Conservation (phyloP, 2,888 invertebrate genomes). For the Cerceris ruficornis region DNA sequence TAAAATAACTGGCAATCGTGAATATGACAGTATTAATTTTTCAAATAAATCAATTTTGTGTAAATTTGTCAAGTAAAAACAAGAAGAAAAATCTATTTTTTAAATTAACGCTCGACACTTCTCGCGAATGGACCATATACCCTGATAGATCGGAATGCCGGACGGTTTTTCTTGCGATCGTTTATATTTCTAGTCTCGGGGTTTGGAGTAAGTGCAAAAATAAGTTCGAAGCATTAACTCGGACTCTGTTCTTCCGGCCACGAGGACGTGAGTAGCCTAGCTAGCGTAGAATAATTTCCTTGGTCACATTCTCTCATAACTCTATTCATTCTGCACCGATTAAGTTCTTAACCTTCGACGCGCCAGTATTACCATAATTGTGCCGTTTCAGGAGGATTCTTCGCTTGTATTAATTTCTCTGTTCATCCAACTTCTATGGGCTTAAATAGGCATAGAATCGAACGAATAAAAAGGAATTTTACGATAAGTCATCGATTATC, state of each 20-base stretch:
- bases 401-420: not conserved
- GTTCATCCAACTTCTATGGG: not conserved
- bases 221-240: slow-evolving; percentile 51
- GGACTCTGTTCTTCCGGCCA: slow-evolving; percentile 65
- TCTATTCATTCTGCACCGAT: slow-evolving; percentile 51
- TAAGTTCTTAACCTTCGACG: slow-evolving; percentile 51
- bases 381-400: slow-evolving; percentile 19
- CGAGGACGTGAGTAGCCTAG: slow-evolving; percentile 51
- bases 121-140: slow-evolving; percentile 29
- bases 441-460: no score
- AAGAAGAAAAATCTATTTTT: not conserved
- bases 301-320: slow-evolving; percentile 45
- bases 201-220: slow-evolving; percentile 46
- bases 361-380: slow-evolving; percentile 24
- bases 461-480: no score
- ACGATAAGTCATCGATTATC: no score
- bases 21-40: no score
- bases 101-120: slow-evolving; percentile 17
- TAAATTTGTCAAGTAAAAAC: not conserved
- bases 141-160: slow-evolving; percentile 35
- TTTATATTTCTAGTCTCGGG: slow-evolving; percentile 46
- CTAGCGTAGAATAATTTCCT: slow-evolving; percentile 54
- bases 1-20: no score
- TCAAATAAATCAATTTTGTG: not conserved
- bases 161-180: slow-evolving; percentile 36